Conservation (phyloP, 1,140 invertebrate species). For the Mamestra configurata region DNA sequence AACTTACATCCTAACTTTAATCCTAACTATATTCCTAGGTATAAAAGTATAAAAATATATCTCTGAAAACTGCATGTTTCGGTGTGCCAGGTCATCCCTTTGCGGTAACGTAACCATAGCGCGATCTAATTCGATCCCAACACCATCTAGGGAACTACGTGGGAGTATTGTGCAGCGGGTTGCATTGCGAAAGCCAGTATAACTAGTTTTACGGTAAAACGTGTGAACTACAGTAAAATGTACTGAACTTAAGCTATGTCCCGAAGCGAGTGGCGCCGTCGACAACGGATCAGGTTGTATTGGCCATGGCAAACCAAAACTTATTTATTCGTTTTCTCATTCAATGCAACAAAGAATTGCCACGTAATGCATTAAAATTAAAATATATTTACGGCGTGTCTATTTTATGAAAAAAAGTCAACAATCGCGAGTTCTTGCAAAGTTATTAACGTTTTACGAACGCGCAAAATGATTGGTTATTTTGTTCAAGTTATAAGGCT, state of each 20-base stretch:
- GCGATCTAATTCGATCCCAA: background rate
- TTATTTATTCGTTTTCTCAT: background rate
- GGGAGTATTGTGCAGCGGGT: background rate
- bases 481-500: no score
- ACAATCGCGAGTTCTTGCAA: no score
- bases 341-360: no score
- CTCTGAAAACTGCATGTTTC: background rate
- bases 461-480: no score
- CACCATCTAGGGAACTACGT: background rate
- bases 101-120: background rate
- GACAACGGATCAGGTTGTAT: background rate
- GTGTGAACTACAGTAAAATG: background rate
- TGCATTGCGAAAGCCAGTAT: background rate
- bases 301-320: background rate
- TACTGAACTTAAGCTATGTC: background rate
- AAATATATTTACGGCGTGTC: no score
- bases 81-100: background rate
- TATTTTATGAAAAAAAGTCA: no score
- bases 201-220: background rate
- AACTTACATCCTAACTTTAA: background rate
- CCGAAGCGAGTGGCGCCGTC: background rate
- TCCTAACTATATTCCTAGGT: no score
- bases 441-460: no score
- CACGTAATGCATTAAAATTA: no score
- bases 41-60: conserved; percentile 1